phyloP scores from a whole-genome alignment of 2,113 vertebrate species.

The Lichenostomus cassidix region DNA sequence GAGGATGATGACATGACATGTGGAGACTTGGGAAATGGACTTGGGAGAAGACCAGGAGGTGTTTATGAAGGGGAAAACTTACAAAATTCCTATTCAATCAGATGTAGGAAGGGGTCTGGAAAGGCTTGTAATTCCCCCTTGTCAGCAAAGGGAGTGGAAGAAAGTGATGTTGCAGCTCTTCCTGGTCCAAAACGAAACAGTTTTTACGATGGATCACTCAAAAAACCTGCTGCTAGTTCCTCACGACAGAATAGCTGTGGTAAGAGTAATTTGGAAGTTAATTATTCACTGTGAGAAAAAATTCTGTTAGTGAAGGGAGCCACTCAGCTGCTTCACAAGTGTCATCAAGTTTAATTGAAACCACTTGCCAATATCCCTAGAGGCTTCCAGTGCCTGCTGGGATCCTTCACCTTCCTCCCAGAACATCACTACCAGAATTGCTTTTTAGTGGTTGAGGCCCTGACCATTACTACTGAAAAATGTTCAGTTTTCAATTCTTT shows the following conservation, averaged over 20 bases:
- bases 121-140: neutral
- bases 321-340: neutral
- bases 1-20: slow-evolving; percentile 88
- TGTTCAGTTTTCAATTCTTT: fast-evolving
- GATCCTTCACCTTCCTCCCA: no score
- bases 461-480: neutral
- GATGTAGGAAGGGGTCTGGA: slow-evolving; percentile 36
- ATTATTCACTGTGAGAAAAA: neutral
- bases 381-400: neutral
- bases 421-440: fast-evolving
- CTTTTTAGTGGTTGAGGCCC: neutral
- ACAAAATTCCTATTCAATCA: neutral
- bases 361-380: neutral
- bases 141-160: slow-evolving; percentile 7
- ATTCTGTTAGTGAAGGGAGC: fast-evolving
- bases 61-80: slow-evolving; percentile 32
- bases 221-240: neutral
- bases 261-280: slow-evolving; percentile 48
- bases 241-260: slow-evolving; percentile 53
- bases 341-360: neutral
- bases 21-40: slow-evolving; percentile 87
- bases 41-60: slow-evolving; percentile 65
- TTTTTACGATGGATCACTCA: neutral
- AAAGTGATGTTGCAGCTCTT: neutral
- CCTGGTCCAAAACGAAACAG: slow-evolving; percentile 37